Percentiles rank a stretch among this genome's conserved stretches.
Evolutionary conservation across 2,113 vertebrate species (phyloP).

Genomic region (Tringa solitaria): DNA sequence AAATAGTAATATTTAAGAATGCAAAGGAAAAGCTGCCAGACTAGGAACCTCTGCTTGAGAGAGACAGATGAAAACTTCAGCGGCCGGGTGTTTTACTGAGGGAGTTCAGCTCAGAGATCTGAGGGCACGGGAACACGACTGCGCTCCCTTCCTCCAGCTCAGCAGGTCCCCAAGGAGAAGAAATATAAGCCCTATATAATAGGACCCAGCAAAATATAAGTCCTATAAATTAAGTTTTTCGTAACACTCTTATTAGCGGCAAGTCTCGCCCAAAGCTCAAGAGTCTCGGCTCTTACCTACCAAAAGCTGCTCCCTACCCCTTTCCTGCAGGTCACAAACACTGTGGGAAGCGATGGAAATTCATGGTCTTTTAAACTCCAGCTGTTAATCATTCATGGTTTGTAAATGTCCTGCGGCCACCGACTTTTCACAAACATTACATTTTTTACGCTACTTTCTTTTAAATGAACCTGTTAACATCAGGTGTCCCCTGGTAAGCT

Average conservation of each 20-base stretch:
- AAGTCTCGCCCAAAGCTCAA: not conserved
- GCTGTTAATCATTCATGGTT: not conserved
- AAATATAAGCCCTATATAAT: not conserved
- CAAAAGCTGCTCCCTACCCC: not conserved
- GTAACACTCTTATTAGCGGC: not conserved
- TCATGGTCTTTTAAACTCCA: rapidly evolving
- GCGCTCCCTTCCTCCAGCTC: not conserved
- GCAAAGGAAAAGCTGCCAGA: not conserved
- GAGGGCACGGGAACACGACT: not conserved
- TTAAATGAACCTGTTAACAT: not conserved
- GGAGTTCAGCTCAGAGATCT: not conserved
- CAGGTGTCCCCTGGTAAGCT: not conserved
- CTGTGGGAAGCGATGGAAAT: not conserved
- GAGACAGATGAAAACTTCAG: not conserved
- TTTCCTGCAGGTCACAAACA: not conserved
- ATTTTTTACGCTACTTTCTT: not conserved
- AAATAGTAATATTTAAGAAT: not conserved
- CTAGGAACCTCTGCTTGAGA: not conserved
- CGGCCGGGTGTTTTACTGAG: not conserved
- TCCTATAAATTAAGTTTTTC: not conserved
- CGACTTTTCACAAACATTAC: not conserved
- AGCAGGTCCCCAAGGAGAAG: not conserved
- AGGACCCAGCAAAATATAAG: not conserved
- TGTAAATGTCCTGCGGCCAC: not conserved
- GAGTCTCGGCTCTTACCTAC: not conserved